Evolutionary conservation across 2,113 vertebrate genomes (phyloP).

Genomic region (Elephas maximus): DNA sequence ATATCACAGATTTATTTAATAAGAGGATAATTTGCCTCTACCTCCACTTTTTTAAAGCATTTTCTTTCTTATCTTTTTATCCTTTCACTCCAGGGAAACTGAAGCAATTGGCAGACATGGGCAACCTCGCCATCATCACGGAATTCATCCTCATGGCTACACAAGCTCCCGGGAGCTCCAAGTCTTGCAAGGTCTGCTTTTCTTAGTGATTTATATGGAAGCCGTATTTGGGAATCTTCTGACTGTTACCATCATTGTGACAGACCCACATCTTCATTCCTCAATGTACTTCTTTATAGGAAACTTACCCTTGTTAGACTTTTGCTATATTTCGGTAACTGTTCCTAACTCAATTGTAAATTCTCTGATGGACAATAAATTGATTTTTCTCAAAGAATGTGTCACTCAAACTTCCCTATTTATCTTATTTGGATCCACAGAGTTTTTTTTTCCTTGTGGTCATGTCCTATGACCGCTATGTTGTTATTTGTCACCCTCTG

Average conservation of each 20-base stretch:
- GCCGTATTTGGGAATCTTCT: not conserved
- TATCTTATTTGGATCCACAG: not conserved
- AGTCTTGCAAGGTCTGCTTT: not conserved
- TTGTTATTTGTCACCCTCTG: not conserved
- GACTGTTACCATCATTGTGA: not conserved
- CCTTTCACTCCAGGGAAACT: too few relatives aligned
- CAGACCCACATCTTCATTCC: not conserved
- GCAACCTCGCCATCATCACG: not conserved
- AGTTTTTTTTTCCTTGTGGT: not conserved
- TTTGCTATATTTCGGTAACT: not conserved
- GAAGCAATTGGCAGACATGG: not conserved
- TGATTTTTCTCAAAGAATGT: not conserved
- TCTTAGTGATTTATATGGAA: not conserved
- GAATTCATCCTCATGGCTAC: not conserved
- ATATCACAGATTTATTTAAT: not conserved
- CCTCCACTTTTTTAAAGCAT: not conserved
- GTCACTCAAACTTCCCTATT: not conserved
- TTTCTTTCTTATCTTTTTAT: not conserved
- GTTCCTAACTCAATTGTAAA: not conserved
- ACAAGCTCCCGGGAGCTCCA: not conserved
- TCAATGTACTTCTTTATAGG: not conserved
- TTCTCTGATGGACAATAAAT: not conserved
- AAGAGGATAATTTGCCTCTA: not conserved
- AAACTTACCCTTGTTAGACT: not conserved
- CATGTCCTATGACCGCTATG: constrained; percentile 51